phyloP scores from a whole-genome alignment of 2,888 invertebrate species.

The Trypoxylon attenuatum region DNA sequence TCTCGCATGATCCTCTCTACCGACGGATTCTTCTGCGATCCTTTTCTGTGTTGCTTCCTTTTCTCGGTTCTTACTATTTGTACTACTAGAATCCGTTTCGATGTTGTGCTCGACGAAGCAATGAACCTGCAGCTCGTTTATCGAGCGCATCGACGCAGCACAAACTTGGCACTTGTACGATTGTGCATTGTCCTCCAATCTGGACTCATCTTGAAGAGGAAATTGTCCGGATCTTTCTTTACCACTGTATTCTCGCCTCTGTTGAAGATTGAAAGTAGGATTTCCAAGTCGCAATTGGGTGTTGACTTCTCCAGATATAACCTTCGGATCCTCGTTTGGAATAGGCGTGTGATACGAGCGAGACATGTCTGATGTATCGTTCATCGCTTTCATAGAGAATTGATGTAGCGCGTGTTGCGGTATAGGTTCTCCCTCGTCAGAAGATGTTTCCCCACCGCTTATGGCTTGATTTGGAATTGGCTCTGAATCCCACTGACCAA shows the following conservation, averaged over 20 bases:
- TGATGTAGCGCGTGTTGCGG: slow-evolving; percentile 59
- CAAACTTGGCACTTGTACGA: slow-evolving; percentile 68
- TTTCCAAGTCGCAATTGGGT: slow-evolving; percentile 49
- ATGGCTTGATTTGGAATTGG: slow-evolving; percentile 66
- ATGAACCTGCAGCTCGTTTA: slow-evolving; percentile 67
- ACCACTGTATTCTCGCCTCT: slow-evolving; percentile 40
- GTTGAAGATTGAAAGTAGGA: slow-evolving; percentile 53
- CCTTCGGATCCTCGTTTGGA: slow-evolving; percentile 55
- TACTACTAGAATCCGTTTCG: slow-evolving; percentile 57
- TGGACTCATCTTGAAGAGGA: slow-evolving; percentile 20
- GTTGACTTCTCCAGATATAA: neutral
- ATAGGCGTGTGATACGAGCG: slow-evolving; percentile 64
- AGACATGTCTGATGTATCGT: slow-evolving; percentile 49
- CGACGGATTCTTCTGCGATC: slow-evolving; percentile 73
- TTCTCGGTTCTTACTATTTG: slow-evolving; percentile 73
- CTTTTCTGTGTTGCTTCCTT: slow-evolving; percentile 74
- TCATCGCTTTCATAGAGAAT: slow-evolving; percentile 44
- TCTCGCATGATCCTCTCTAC: slow-evolving; percentile 75
- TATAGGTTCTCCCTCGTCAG: slow-evolving; percentile 76
- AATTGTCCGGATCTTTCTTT: slow-evolving; percentile 35
- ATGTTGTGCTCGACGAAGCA: slow-evolving; percentile 68
- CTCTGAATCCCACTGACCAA: slow-evolving; percentile 80
- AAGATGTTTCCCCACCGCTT: slow-evolving; percentile 77
- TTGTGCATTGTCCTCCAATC: slow-evolving; percentile 39
- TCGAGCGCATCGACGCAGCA: slow-evolving; percentile 58